Evolutionary conservation across 2,888 invertebrate genomes (phyloP), one percentile per base, ranked within the genome.

Genomic region (Marasmarcha lunaedactyla): DNA sequence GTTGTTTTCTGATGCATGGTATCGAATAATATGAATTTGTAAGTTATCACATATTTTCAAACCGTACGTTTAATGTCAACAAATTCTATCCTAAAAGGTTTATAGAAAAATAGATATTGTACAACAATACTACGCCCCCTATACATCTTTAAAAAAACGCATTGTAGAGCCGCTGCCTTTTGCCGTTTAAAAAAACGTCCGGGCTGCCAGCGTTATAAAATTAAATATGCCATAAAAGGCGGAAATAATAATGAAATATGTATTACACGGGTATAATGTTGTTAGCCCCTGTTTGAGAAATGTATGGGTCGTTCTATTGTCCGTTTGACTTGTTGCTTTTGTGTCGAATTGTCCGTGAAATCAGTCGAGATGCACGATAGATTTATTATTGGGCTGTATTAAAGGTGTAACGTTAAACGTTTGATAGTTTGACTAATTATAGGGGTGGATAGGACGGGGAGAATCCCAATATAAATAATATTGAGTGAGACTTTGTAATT

Each of bases 261-360:
- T 83, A 81, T 83, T 73, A 83, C 81, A 83, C 63, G 74, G 66
- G 73, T 76, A 83, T 81, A 78, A 81, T 77, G 79, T 79, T 81
- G 83, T 81, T 78, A 78, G 74, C 63, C 68, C 65, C 72, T 65
- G 69, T 69, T 76, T 70, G 63, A 52, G 38, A 47, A 49, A 59
- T 70, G 72, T 74, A 77, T 71, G 59, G 64, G 50, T 55, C 57
- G 67, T 74, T 67, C 56, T 69, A 72, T 65, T 60, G 63, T 61
- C 57, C 68, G 63, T 81, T 78, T 81, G 81, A 83, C 81, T 79
- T 69, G 68, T 55, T 51, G 57, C 70, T 60, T 66, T 81, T 78
- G 68, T 74, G 55, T 54, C 55, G 64, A 59, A 78, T 78, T 73
- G 74, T 63, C 66, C 78, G 64, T 81, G 73, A 78, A 83, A 83